Percentiles rank a stretch among this genome's conserved stretches.
Evolutionary conservation across 2,888 invertebrate species (phyloP).

Genomic region (Nomada flava): DNA sequence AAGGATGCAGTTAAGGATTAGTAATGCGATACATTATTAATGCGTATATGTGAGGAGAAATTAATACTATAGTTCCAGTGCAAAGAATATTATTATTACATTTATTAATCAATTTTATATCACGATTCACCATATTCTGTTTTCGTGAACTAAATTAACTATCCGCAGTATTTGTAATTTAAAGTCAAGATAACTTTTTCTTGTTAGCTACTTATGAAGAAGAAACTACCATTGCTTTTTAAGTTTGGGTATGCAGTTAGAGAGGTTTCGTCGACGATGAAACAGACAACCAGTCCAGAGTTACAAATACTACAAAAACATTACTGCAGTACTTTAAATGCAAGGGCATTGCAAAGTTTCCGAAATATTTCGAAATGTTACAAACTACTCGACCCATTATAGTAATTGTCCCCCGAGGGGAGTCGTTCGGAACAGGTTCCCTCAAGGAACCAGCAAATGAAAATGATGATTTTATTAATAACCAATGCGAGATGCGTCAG

Average conservation of each 20-base stretch:
- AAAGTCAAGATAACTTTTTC: not conserved
- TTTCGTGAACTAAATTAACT: not conserved
- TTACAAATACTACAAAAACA: not conserved
- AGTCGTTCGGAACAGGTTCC: not conserved
- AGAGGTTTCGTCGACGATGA: too few relatives aligned
- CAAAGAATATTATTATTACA: not conserved
- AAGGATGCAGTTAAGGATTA: slow-evolving; percentile 20
- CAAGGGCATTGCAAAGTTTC: not conserved
- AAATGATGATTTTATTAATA: not conserved
- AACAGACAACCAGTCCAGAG: too few relatives aligned
- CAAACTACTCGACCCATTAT: not conserved
- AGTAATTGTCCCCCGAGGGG: not conserved
- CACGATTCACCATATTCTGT: not conserved
- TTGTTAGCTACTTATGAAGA: too few relatives aligned
- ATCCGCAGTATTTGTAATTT: not conserved
- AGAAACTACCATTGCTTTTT: too few relatives aligned
- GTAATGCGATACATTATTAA: not conserved
- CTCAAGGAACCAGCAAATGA: not conserved
- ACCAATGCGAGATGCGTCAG: not conserved
- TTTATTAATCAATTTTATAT: slow-evolving; percentile 8
- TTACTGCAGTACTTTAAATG: not conserved
- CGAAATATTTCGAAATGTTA: not conserved
- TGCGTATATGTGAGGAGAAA: not conserved
- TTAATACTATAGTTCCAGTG: not conserved
- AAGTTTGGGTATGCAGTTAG: too few relatives aligned